Evolutionary conservation across 2,888 invertebrate genomes (phyloP), one percentile per base, ranked within the genome.

Genomic region (Reticulitermes lucifugus): DNA sequence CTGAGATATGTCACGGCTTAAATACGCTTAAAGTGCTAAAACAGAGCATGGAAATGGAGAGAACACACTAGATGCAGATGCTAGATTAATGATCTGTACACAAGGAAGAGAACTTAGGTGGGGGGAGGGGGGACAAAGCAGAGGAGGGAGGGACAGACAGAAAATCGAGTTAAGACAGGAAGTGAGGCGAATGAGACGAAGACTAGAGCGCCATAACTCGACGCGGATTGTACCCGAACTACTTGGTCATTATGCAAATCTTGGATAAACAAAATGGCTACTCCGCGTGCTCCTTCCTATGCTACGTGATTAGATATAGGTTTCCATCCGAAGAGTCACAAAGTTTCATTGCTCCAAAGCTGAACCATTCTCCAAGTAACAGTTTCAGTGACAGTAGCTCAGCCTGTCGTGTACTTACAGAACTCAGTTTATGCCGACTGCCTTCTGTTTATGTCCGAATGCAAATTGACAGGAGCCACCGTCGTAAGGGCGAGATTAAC

Each of bases 221-320:
- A 65, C n/a, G 5, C 25, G 65, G 73, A 29, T 14, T 35, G 18
- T 21, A 14, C 73, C 18, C 14, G 21, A 41, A 73, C 73, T 73
- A 41, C 73, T 21, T 35, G 73, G 73, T 73, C 73, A 73, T 73
- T 73, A 73, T 73, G 73, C 73, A 73, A 73, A 73, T 73, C 73
- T 35, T 73, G 73, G 73, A 73, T 73, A 73, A 73, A 73, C 73
- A 65, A 65, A 65, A 65, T 65, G 65, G 65, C 65, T 65, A 73
- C 73, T 29, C 9, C 29, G 71, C n/a, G 29, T 14, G 35, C 29
- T 46, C 35, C 71, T 35, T 71, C 46, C 46, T 25, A 25, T 70
- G 55, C 55, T 55, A 18, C 65, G 1, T 10, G 73, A 73, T 73
- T 73, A 14, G 73, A 73, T 73, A 73, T 41, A 73, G 73, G 41